phyloP scores from a whole-genome alignment of 2,888 invertebrate genomes.

The Aplocera efformata region DNA sequence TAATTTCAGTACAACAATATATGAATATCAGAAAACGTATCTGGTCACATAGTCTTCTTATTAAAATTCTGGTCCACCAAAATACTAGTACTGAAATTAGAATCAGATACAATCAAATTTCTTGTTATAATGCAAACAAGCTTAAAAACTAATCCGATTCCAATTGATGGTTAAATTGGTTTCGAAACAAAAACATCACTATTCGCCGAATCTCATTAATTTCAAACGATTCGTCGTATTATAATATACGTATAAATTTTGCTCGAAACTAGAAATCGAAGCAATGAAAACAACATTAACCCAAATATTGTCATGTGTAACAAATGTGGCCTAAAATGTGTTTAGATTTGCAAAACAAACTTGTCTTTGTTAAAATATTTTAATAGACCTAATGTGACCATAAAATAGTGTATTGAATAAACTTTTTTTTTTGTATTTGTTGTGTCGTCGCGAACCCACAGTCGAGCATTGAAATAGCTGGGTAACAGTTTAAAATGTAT shows the following conservation, averaged over 20 bases:
- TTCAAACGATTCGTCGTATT: conserved; percentile 16
- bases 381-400: conserved; percentile 50
- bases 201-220: conserved; percentile 11
- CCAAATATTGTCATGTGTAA: conserved; percentile 41
- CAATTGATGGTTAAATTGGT: neutral
- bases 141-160: neutral
- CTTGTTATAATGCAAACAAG: neutral
- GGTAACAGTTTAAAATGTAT: neutral
- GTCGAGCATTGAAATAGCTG: conserved; percentile 3
- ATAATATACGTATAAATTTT: conserved; percentile 33
- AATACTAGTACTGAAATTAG: too few relatives aligned
- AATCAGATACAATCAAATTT: too few relatives aligned
- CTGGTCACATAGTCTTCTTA: too few relatives aligned
- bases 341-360: conserved; percentile 15
- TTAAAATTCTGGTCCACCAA: too few relatives aligned
- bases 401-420: conserved; percentile 41
- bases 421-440: conserved; percentile 55
- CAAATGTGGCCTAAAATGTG: conserved; percentile 34
- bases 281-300: conserved; percentile 40
- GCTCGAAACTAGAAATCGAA: conserved; percentile 27
- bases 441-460: conserved; percentile 35
- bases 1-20: too few relatives aligned
- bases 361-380: conserved; percentile 30
- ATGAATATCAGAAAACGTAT: too few relatives aligned
- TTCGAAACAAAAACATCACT: neutral